Conservation (phyloP, 2,888 invertebrate species). For the Athetis lepigone region DNA sequence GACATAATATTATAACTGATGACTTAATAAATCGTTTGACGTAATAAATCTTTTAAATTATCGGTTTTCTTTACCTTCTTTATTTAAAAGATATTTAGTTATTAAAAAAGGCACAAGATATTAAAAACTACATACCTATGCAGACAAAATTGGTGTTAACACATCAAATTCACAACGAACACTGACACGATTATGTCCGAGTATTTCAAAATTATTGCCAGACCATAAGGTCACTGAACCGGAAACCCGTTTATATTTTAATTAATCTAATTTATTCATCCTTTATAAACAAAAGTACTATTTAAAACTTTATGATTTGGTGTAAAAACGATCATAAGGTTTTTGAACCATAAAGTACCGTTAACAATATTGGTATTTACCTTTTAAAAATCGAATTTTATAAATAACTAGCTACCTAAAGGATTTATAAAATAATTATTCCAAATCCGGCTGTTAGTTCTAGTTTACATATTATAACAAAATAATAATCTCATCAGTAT, state of each 20-base stretch:
- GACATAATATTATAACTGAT: too few species aligned
- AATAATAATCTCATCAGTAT: too few species aligned
- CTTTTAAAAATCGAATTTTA: too few species aligned
- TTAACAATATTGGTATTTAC: too few species aligned
- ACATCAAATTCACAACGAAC: constrained; percentile 26
- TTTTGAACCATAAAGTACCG: constrained; percentile 50
- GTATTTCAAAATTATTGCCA: constrained; percentile 29
- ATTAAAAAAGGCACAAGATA: background rate
- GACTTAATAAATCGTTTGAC: too few species aligned
- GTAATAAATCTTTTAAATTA: too few species aligned
- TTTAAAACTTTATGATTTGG: constrained; percentile 2
- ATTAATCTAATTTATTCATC: constrained; percentile 32
- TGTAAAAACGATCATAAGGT: constrained; percentile 27
- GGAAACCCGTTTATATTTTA: constrained; percentile 52
- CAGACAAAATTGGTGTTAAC: constrained; percentile 27
- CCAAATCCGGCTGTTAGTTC: too few species aligned
- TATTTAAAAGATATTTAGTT: too few species aligned
- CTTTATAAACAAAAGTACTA: constrained; percentile 23
- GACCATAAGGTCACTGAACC: constrained; percentile 43
- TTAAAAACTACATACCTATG: constrained; percentile 31
- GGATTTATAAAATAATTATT: too few species aligned
- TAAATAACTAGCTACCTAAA: too few species aligned
- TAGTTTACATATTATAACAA: too few species aligned
- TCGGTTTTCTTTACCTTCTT: too few species aligned
- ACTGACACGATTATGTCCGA: constrained; percentile 41